Percentiles rank a stretch among this genome's conserved stretches.
Evolutionary conservation across 2,888 invertebrate genomes (phyloP).

Genomic region (Latheticus oryzae): DNA sequence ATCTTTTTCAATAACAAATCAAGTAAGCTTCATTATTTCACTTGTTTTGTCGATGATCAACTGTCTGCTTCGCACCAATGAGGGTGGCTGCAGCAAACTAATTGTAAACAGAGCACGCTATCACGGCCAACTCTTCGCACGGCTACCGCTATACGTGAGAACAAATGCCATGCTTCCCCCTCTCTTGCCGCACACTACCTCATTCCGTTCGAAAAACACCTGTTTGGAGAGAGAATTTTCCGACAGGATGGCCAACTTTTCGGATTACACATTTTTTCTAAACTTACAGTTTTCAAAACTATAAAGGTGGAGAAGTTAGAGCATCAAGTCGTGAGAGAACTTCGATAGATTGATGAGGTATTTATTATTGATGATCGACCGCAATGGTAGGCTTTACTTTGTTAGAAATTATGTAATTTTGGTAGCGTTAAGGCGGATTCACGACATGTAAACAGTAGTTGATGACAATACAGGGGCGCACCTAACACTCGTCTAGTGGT

Average conservation of each 20-base stretch:
- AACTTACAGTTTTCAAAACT: too few species aligned
- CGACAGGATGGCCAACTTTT: conserved; percentile 71
- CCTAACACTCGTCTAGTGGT: neutral
- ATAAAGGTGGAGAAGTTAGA: too few species aligned
- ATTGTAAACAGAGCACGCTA: conserved; percentile 39
- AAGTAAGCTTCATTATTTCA: conserved; percentile 26
- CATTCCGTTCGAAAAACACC: conserved; percentile 82
- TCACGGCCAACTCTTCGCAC: conserved; percentile 44
- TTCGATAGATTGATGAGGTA: neutral
- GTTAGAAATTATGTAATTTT: conserved; percentile 41
- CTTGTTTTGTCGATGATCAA: conserved; percentile 26
- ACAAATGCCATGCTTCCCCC: conserved; percentile 62
- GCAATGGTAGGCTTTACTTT: conserved; percentile 13
- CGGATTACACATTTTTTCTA: conserved; percentile 8
- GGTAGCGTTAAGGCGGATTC: conserved; percentile 36
- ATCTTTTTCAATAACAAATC: conserved; percentile 67
- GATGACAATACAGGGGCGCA: conserved; percentile 14
- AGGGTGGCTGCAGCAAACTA: conserved; percentile 32
- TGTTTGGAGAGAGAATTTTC: conserved; percentile 80
- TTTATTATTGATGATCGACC: too few species aligned
- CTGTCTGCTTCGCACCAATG: conserved; percentile 11
- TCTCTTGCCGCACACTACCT: conserved; percentile 62
- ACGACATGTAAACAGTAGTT: conserved; percentile 18
- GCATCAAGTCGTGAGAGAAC: too few species aligned
- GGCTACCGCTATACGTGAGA: conserved; percentile 61